These are phyloP conservation scores for Endomychus coccineus DNA, from an alignment of 2,888 invertebrate species.

Conservation along the genomic window DNA sequence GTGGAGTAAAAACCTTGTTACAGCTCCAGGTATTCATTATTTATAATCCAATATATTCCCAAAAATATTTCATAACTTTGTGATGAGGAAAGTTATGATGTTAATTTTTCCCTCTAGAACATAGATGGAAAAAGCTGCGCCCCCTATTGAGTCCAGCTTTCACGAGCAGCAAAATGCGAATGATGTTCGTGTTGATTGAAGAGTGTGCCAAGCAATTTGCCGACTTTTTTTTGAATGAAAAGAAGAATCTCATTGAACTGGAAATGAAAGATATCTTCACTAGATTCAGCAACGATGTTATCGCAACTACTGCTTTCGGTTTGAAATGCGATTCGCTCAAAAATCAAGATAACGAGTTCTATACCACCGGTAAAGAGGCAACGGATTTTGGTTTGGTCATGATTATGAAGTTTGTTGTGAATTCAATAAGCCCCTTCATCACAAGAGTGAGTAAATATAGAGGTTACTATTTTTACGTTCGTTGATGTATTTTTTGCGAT, in stretches of 20 bases:
- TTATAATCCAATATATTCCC: no score
- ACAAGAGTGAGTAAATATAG: no score
- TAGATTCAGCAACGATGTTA: constrained; percentile 52
- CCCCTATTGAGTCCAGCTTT: constrained; percentile 30
- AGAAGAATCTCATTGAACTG: constrained; percentile 28
- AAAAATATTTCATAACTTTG: no score
- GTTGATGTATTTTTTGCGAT: no score
- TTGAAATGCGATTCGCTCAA: constrained; percentile 48
- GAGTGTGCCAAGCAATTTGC: constrained; percentile 26
- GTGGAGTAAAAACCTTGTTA: no score
- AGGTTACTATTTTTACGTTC: no score
- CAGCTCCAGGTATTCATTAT: no score
- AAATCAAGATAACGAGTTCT: constrained; percentile 49
- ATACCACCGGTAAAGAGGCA: no score
- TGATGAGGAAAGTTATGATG: no score
- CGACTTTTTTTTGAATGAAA: constrained; percentile 20
- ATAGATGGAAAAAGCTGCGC: constrained; percentile 30
- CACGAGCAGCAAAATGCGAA: constrained; percentile 31
- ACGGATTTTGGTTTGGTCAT: no score
- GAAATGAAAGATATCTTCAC: constrained; percentile 46
- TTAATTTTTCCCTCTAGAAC: constrained; percentile 8
- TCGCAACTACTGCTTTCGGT: constrained; percentile 51
- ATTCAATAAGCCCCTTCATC: no score
- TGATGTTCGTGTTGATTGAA: constrained; percentile 27
- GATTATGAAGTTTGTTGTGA: no score